phyloP scores from a whole-genome alignment of 2,888 invertebrate genomes.

The Metalampra italica region DNA sequence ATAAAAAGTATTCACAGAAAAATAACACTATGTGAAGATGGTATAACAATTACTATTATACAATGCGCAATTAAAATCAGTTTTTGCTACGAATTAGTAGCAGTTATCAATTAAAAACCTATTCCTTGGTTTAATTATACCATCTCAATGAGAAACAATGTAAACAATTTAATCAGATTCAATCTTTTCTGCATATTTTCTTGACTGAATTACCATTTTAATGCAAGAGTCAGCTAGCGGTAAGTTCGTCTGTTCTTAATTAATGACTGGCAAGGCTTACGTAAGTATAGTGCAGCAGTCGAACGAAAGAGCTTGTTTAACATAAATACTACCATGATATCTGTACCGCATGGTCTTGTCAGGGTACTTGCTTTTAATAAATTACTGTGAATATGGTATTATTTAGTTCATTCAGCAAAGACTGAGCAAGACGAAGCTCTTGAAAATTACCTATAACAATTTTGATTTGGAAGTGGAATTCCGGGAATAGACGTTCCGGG shows the following conservation, averaged over 20 bases:
- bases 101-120: conserved; percentile 10
- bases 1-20: conserved; percentile 14
- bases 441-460: too few species aligned
- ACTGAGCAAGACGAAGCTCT: too few species aligned
- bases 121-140: conserved; percentile 1
- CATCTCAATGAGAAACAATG: background rate
- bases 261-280: background rate
- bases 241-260: background rate
- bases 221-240: background rate
- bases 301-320: too few species aligned
- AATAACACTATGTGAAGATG: conserved; percentile 8
- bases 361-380: too few species aligned
- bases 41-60: conserved; percentile 4
- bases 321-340: too few species aligned
- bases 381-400: too few species aligned
- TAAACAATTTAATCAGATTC: background rate
- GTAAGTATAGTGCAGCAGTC: too few species aligned
- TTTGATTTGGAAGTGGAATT: too few species aligned
- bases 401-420: too few species aligned
- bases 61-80: conserved; percentile 9
- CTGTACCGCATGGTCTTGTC: too few species aligned
- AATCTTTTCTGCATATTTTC: background rate
- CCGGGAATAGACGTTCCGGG: too few species aligned
- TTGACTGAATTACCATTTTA: background rate
- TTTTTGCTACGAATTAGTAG: conserved; percentile 1